Base-by-base conservation (phyloP, 2,888 invertebrate species). In the Odontocerum albicorne region DNA sequence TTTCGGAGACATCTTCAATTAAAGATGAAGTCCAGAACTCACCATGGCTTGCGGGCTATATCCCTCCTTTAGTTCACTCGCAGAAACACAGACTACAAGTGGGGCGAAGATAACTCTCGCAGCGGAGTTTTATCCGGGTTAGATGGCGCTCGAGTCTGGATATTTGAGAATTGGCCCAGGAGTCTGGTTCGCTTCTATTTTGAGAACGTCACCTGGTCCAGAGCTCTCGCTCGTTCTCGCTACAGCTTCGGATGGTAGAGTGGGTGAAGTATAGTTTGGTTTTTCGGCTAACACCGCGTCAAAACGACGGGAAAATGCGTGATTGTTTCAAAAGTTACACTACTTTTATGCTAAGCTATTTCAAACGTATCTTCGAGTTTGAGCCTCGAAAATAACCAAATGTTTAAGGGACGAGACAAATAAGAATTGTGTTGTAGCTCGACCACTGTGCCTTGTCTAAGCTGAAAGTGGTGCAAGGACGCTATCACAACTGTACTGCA, bases 71-170 rank as follows among this genome's bases (percentile, higher is more conserved):
- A 82, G 85, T 83, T 83, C 82, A 83, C 84, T 83, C 84, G 83
- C 82, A 82, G 84, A 81, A 82, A 83, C 75, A 80, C 82, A 79
- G 83, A 85, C 84, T 84, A 86, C 85, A 85, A 87, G 85, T 87
- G 87, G 85, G 83, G 83, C 82, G 80, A 77, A 73, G 79, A 77
- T 78, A 77, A 78, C 78, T 80, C 80, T 79, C 75, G 79, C 77
- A 75, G 77, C 76, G 80, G 80, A 80, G 83, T 86, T 86, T 86
- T 86, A 86, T 85, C 84, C 78, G 79, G 71, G 77, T 80, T 76
- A 86, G 86, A 85, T 84, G 86, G 85, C 86, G 86, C 84, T 78
- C 74, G 68, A 69, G 73, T 75, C 75, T 75, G 75, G 80, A 79
- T 77, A 82, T 79, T 77, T 80, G 81, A 81, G 81, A 81, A 78